Evolutionary conservation across 1,140 invertebrate species (phyloP), one percentile per base, ranked within the genome.

Genomic region (Eriosoma lanigerum): DNA sequence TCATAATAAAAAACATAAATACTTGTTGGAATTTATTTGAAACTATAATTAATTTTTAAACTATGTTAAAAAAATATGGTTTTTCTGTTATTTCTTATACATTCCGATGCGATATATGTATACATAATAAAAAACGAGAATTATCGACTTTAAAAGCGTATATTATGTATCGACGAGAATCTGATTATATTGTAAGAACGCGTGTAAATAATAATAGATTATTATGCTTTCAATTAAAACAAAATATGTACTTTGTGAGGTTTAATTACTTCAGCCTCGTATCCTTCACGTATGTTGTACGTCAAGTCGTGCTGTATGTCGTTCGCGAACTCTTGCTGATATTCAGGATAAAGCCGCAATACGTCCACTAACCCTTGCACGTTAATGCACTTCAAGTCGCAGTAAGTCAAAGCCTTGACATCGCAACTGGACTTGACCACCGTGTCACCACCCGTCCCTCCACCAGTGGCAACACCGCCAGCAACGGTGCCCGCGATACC

Each of bases 281-380:
- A 96, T 0, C 95, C 95, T 86, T 98, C 96, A 29, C 96, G 88
- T 26, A 98, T 88, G 86, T 98, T 98, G 86, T 95, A 97, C 0
- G 96, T 97, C 60, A 98, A 89, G 86, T 98, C 96, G 85, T 98
- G 96, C 84, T 96, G 93, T 83, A 98, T 96, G 84, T 98, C 96
- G 82, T 95, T 91, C 32, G 93, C 91, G 85, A 98, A 98, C 86
- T 94, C 91, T 84, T 96, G 93, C 83, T 96, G 94, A 86, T 96
- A 97, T 85, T 98, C 96, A 0, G 96, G 95, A 86, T 98, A 98
- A 0, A 97, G 86, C 10, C 93, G 88, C 3, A 98, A 87, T 0
- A 96, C 94, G 82, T 97, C 95, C n/a, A 95, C 90, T 12, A 98
- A 87, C 2, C 95, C 96, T 62, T 90, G 90, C 88, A 97, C 94